Evolutionary conservation across 2,888 invertebrate genomes (phyloP), one percentile per base, ranked within the genome.

Genomic region (Alentia gelatinosa): DNA sequence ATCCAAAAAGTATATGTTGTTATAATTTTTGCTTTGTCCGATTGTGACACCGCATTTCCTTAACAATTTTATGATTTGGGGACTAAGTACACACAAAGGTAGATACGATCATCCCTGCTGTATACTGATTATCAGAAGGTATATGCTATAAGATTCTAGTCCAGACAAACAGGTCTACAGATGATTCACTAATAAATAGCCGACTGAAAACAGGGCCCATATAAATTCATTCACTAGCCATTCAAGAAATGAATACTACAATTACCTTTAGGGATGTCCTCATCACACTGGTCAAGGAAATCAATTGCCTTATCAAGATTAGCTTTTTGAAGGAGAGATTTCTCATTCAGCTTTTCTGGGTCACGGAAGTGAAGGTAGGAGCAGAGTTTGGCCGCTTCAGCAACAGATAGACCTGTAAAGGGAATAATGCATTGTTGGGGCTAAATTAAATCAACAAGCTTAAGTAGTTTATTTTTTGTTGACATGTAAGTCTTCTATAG

Each of bases 221-320:
- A n/a, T n/a, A n/a, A n/a, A n/a, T n/a, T n/a, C n/a, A n/a, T n/a
- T n/a, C n/a, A n/a, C n/a, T n/a, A n/a, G n/a, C n/a, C n/a, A n/a
- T n/a, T n/a, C n/a, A n/a, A n/a, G n/a, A 42, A 33, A 42, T 42
- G 47, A 7, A 42, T 42, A 42, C 47, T 42, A 42, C 47, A n/a
- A 63, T 92, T 94, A 96, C 98, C 97, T 93, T 96, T 97, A 0
- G 98, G 98, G 88, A 98, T 97, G 93, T 98, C 98, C 91, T 97
- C 97, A 94, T 98, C 98, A 30, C 98, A 96, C 0, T 98, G 97
- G 95, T 98, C 98, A 93, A 98, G 96, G 95, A 98, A 98, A 96
- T 98, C 98, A 94, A 98, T 97, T 19, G 98, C 97, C 94, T 98
- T 98, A 96, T 98, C 98, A 93, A 98, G 98, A 96, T 98, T 98